Base-by-base conservation (phyloP, 2,113 vertebrate genomes). In the Xenopus tropicalis region DNA sequence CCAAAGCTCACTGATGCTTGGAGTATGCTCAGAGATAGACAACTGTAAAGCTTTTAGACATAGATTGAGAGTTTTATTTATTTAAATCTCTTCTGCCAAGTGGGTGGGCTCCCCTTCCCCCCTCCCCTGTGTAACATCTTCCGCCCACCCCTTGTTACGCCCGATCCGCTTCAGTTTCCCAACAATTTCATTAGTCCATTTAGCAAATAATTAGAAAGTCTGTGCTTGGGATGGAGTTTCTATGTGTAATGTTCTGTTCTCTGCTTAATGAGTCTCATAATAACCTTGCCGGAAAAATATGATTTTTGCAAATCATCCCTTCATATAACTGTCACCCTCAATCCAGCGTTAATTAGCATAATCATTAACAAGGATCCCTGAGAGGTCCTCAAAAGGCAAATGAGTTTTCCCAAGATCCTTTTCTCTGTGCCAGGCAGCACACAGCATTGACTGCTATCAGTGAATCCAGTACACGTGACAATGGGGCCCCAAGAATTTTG, bases 261-360 rank as follows among this genome's bases (percentile, higher is more conserved):
- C 66, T 69, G 73, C 73, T 76, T 76, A 76, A 69, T 69, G 73
- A 76, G 73, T 69, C 73, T 75, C 73, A 69, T 76, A 76, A 75
- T 76, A 76, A 69, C 73, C 66, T 54, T 58, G 73, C 44, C 73
- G 29, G 66, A 69, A 69, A 74, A 74, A 74, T 74, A 74, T 74
- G 72, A 74, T 69, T 74, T 74, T 74, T 69, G 66, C 73, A 76
- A 69, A 62, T 76, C 73, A 76, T 62, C 73, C 73, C 73, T 76
- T 76, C 73, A 69, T 69, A 76, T 63, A 76, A 69, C 73, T 69
- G 66, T 76, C 73, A 76, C 59, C 58, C 73, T 56, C 58, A 58
- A 75, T 75, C 73, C 59, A 8, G 44, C 25, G 58, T 69, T 76
- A 76, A 76, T 76, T 76, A 76, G 73, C 73, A 69, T 69, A 63